Evolutionary conservation across 2,888 invertebrate species (phyloP).

Genomic region (Cabera pusaria): DNA sequence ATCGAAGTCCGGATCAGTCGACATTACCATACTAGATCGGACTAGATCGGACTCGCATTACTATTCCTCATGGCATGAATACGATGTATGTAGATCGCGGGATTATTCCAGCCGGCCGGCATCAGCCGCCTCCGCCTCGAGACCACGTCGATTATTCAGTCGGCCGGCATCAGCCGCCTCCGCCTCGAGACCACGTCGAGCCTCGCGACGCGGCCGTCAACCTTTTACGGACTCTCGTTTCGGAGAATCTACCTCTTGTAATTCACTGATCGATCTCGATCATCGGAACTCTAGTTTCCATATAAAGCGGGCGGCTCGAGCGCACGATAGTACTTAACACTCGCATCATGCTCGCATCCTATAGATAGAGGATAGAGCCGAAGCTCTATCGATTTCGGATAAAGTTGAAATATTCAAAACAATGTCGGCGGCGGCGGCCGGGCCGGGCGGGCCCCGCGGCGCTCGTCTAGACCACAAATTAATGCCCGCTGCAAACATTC

Average conservation of each 20-base stretch:
- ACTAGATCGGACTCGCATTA: constrained; percentile 16
- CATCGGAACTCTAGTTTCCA: constrained; percentile 12
- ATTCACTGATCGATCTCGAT: no score
- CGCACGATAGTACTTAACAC: no score
- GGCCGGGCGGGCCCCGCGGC: constrained; percentile 14
- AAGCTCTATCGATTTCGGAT: constrained; percentile 9
- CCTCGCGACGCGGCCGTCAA: constrained; percentile 24
- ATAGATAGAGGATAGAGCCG: no score
- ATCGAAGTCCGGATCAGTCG: constrained; percentile 21
- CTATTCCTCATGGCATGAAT: constrained; percentile 19
- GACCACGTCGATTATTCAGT: constrained; percentile 19
- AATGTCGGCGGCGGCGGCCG: constrained; percentile 1
- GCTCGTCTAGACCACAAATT: constrained; percentile 25
- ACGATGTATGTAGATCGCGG: constrained; percentile 27
- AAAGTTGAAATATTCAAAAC: constrained; percentile 5
- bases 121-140: constrained; percentile 23
- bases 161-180: constrained; percentile 20
- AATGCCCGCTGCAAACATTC: constrained; percentile 18
- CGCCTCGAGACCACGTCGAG: constrained; percentile 23
- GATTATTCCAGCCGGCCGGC: constrained; percentile 25
- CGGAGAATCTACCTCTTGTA: constrained; percentile 21
- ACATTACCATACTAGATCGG: constrained; percentile 25
- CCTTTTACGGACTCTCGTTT: constrained; percentile 29
- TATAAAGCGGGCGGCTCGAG: constrained; percentile 12
- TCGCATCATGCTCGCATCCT: no score